Conservation (phyloP, 2,113 vertebrate genomes). For the Cavia aperea region DNA sequence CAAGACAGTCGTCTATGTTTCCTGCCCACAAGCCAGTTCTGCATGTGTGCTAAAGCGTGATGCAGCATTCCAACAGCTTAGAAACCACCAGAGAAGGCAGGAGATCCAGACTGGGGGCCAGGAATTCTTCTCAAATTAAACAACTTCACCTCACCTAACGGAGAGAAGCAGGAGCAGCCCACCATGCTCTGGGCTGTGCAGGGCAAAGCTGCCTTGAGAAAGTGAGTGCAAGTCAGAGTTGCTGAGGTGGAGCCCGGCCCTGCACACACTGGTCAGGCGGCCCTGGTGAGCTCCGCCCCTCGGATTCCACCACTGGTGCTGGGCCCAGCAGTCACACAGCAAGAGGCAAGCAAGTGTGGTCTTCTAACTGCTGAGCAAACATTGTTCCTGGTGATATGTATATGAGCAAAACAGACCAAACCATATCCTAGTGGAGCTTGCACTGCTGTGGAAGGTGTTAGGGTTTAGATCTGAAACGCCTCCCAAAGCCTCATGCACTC, state of each 20-base stretch:
- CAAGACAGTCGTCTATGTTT: not conserved
- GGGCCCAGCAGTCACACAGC: not conserved
- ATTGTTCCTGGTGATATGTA: not conserved
- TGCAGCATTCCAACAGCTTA: not conserved
- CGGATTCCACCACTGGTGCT: not conserved
- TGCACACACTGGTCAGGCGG: not conserved
- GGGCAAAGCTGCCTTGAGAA: not conserved
- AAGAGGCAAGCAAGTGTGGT: not conserved
- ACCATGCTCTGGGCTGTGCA: not conserved
- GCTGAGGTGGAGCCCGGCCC: not conserved
- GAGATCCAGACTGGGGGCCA: not conserved
- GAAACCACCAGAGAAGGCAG: constrained; percentile 32
- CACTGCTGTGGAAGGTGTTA: not conserved
- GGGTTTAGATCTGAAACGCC: not conserved
- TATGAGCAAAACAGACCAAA: not conserved
- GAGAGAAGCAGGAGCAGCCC: not conserved
- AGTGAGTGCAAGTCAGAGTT: not conserved
- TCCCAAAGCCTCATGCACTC: not conserved
- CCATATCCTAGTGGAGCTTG: not conserved
- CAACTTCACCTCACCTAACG: not conserved
- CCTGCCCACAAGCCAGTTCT: not conserved
- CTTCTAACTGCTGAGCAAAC: not conserved
- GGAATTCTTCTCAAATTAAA: not conserved
- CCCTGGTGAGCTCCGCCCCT: not conserved
- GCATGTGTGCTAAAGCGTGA: not conserved